phyloP scores from a whole-genome alignment of 2,888 invertebrate genomes.

The Hyposoter dolosus region DNA sequence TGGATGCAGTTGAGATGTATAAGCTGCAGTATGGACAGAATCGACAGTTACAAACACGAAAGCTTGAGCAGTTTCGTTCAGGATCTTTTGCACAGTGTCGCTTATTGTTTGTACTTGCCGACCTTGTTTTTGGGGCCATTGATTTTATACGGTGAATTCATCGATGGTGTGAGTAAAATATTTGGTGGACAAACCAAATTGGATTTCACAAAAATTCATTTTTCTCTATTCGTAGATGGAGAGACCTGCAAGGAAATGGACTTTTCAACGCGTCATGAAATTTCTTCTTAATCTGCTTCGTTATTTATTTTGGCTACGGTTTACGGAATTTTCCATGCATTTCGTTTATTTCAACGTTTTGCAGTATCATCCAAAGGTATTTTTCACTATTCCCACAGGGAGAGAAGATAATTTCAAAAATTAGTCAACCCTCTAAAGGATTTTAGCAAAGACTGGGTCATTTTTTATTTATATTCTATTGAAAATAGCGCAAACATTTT shows the following conservation, averaged over 20 bases:
- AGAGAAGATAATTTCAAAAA: no score
- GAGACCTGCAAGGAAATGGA: constrained; percentile 83
- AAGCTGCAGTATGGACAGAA: constrained; percentile 89
- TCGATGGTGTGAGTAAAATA: constrained; percentile 82
- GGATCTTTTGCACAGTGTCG: constrained; percentile 86
- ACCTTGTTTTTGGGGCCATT: constrained; percentile 94
- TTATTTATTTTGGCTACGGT: constrained; percentile 89
- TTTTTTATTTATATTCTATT: no score
- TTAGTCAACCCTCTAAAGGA: no score
- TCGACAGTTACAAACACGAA: constrained; percentile 79
- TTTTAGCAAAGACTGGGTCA: no score
- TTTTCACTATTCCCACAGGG: neutral
- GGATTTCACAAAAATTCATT: no score
- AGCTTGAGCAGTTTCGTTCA: constrained; percentile 80
- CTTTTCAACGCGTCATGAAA: constrained; percentile 67
- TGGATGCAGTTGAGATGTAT: constrained; percentile 92
- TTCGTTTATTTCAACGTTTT: constrained; percentile 93
- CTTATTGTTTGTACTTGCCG: constrained; percentile 94
- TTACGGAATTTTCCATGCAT: constrained; percentile 91
- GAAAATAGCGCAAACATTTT: no score
- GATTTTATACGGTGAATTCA: constrained; percentile 91
- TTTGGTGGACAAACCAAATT: neutral
- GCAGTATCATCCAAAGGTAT: constrained; percentile 88
- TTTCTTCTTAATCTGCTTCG: constrained; percentile 84
- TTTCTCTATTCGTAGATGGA: constrained; percentile 73